A percentile compares a stretch with the other conserved stretches of the same genome.
Evolutionary conservation across 2,113 vertebrate genomes (phyloP).

Genomic region (Otis tarda): DNA sequence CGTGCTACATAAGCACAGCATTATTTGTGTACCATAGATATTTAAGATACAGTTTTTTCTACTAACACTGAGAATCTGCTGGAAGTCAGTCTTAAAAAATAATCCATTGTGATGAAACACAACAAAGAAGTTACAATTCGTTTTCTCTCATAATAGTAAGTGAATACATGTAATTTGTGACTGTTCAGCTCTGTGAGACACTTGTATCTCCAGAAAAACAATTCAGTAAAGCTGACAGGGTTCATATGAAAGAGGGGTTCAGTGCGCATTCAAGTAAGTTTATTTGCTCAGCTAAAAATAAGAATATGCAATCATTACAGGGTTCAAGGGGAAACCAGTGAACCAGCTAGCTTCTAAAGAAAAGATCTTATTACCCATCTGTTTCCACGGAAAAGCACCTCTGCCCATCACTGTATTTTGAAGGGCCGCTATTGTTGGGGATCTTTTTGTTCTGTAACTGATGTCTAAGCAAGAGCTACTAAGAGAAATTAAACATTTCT

Average conservation of each 20-base stretch:
- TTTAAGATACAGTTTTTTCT: neutral
- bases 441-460: neutral
- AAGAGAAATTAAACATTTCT: neutral
- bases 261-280: neutral
- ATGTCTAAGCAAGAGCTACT: neutral
- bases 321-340: neutral
- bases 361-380: neutral
- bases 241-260: neutral
- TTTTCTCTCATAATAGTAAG: neutral
- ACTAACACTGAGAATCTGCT: neutral
- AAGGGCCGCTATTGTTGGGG: neutral
- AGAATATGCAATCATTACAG: neutral
- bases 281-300: constrained; percentile 37
- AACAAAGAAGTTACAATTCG: neutral
- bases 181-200: neutral
- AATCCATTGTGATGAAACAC: neutral
- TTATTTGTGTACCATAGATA: neutral
- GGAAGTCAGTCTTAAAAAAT: neutral
- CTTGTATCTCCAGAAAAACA: neutral
- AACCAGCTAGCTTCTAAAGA: neutral
- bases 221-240: neutral
- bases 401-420: neutral
- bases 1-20: neutral
- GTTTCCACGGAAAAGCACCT: neutral
- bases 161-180: neutral